Conservation (phyloP, 1,140 invertebrate genomes). For the Diorhabda carinulata region DNA sequence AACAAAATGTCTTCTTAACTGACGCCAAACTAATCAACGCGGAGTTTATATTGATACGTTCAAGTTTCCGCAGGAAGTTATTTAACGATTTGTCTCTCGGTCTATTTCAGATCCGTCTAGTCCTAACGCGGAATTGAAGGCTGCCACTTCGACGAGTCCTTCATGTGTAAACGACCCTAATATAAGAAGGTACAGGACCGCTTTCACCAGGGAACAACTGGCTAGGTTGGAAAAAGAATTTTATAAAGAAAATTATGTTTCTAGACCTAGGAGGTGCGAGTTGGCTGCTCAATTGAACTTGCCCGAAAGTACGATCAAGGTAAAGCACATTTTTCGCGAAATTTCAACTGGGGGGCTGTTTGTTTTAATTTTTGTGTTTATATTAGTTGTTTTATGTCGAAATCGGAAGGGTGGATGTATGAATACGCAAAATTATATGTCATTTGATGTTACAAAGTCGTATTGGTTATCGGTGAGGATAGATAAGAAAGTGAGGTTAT, state of each 20-base stretch:
- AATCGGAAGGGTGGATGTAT: too few relatives aligned
- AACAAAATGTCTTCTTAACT: too few relatives aligned
- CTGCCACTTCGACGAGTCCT: slow-evolving; percentile 30
- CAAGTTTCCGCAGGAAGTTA: too few relatives aligned
- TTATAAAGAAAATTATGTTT: slow-evolving; percentile 96
- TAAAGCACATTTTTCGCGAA: slow-evolving; percentile 46
- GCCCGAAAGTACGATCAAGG: slow-evolving; percentile 98
- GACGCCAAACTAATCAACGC: too few relatives aligned
- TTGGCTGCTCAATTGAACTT: slow-evolving; percentile 89
- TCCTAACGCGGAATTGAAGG: slow-evolving; percentile 38
- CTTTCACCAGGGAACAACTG: slow-evolving; percentile 95
- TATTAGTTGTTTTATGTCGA: neutral
- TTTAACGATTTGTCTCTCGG: too few relatives aligned
- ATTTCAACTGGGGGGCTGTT: neutral
- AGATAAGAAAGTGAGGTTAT: too few relatives aligned
- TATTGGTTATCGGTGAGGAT: too few relatives aligned
- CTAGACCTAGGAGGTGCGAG: slow-evolving; percentile 88
- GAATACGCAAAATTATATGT: too few relatives aligned
- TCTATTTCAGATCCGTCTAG: slow-evolving; percentile 47
- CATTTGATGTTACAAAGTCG: too few relatives aligned
- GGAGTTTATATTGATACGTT: too few relatives aligned
- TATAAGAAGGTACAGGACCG: slow-evolving; percentile 90
- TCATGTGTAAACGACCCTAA: slow-evolving; percentile 56
- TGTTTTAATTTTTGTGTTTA: neutral
- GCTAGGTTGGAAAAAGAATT: slow-evolving; percentile 95